Conservation (phyloP, 1,140 invertebrate species). For the Atta texana region DNA sequence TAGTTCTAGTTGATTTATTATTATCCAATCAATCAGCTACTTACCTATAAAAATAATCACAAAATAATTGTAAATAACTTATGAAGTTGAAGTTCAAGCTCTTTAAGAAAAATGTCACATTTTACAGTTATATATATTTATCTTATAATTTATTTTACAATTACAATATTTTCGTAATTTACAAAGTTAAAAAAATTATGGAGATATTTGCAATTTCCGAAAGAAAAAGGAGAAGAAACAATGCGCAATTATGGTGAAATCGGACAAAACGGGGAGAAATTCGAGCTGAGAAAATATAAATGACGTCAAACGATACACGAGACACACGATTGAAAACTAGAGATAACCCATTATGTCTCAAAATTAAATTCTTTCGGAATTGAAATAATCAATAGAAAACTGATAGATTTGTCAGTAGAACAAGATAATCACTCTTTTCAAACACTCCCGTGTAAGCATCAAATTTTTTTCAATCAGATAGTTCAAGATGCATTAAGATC, state of each 20-base stretch:
- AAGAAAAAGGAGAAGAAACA: not conserved
- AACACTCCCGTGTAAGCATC: not conserved
- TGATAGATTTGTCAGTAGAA: constrained; percentile 8
- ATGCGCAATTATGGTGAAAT: not conserved
- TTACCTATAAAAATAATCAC: constrained; percentile 15
- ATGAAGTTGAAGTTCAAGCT: not conserved
- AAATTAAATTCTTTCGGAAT: constrained; percentile 18
- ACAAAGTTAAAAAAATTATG: not conserved
- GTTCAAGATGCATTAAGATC: not conserved
- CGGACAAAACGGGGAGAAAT: not conserved
- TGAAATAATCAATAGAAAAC: constrained; percentile 10
- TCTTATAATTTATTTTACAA: not conserved
- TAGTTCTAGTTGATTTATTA: constrained; percentile 5
- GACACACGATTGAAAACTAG: not conserved
- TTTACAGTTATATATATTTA: not conserved
- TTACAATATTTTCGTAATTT: not conserved
- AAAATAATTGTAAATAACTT: constrained; percentile 7
- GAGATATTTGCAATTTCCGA: not conserved
- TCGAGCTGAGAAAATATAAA: constrained; percentile 2
- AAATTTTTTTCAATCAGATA: not conserved
- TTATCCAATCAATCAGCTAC: constrained; percentile 1
- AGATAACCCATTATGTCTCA: constrained; percentile 26
- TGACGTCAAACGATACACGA: constrained; percentile 16
- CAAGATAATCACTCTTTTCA: not conserved
- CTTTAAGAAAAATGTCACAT: not conserved